Evolutionary conservation across 2,113 vertebrate species (phyloP).

Genomic region (Tursiops truncatus): DNA sequence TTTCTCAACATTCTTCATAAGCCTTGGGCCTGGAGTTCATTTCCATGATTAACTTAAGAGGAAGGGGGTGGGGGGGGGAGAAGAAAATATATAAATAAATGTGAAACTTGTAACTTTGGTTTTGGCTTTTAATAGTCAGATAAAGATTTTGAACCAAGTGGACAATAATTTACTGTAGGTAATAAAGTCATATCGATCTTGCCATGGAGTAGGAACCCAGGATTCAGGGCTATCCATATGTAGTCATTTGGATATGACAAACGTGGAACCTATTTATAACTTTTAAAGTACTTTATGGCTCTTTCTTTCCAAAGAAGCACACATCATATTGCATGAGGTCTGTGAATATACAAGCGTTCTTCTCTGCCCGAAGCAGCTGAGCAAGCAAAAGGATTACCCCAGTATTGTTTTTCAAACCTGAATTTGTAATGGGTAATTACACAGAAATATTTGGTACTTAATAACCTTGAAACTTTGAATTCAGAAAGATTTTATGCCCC

Average conservation of each 20-base stretch:
- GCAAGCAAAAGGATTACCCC: slow-evolving; percentile 52
- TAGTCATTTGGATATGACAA: slow-evolving; percentile 63
- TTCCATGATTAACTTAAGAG: neutral
- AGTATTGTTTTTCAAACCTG: slow-evolving; percentile 59
- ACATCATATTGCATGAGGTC: slow-evolving; percentile 35
- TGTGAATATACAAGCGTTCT: neutral
- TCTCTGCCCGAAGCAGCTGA: slow-evolving; percentile 49
- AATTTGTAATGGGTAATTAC: slow-evolving; percentile 54
- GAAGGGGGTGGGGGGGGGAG: too few relatives aligned
- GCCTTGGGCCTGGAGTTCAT: neutral
- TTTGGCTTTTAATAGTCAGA: slow-evolving; percentile 27
- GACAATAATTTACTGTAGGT: slow-evolving; percentile 46
- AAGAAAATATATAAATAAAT: slow-evolving; percentile 14
- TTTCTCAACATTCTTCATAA: slow-evolving; percentile 32
- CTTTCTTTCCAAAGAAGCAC: slow-evolving; percentile 59
- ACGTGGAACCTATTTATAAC: slow-evolving; percentile 63
- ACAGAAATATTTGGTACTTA: slow-evolving; percentile 65
- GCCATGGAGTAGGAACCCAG: slow-evolving; percentile 18
- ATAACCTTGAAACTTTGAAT: slow-evolving; percentile 52
- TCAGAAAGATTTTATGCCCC: slow-evolving; percentile 44
- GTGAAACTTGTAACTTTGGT: neutral
- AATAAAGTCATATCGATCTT: slow-evolving; percentile 51
- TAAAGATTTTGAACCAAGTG: slow-evolving; percentile 56
- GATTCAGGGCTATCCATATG: slow-evolving; percentile 16
- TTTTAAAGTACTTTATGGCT: slow-evolving; percentile 58